Evolutionary conservation across 2,113 vertebrate species (phyloP).

Genomic region (Phylloscopus trochilus): DNA sequence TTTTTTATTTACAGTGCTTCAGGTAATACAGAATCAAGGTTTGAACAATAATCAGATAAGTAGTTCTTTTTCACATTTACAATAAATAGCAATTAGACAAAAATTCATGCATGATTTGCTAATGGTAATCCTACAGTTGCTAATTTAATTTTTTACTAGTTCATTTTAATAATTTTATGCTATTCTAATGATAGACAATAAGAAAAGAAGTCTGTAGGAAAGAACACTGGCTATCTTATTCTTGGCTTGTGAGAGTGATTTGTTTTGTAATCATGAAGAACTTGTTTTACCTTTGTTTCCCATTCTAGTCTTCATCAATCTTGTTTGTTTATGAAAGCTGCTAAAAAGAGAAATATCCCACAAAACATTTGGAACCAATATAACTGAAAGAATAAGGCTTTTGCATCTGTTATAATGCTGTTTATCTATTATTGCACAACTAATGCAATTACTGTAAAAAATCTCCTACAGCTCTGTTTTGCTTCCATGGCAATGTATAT

Average conservation of each 20-base stretch:
- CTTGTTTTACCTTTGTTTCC: neutral
- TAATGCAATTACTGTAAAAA: neutral
- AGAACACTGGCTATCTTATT: neutral
- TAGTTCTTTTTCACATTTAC: neutral
- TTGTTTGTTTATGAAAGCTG: neutral
- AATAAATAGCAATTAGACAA: neutral
- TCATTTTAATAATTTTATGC: neutral
- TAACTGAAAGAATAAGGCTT: neutral
- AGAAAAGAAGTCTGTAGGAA: neutral
- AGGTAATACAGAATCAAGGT: neutral
- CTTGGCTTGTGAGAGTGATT: neutral
- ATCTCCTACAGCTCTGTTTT: neutral
- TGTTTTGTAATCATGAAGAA: neutral
- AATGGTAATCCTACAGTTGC: neutral
- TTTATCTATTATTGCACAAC: neutral
- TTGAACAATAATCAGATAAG: neutral
- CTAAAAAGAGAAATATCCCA: neutral
- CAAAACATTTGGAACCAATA: neutral
- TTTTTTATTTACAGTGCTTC: neutral
- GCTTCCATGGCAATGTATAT: neutral
- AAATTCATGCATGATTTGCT: neutral
- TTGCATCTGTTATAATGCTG: neutral
- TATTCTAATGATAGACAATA: neutral
- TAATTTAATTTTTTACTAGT: neutral
- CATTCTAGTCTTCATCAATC: neutral